Percentiles rank a stretch among this genome's conserved stretches.
Evolutionary conservation across 1,140 invertebrate genomes (phyloP).

Genomic region (Maconellicoccus hirsutus): DNA sequence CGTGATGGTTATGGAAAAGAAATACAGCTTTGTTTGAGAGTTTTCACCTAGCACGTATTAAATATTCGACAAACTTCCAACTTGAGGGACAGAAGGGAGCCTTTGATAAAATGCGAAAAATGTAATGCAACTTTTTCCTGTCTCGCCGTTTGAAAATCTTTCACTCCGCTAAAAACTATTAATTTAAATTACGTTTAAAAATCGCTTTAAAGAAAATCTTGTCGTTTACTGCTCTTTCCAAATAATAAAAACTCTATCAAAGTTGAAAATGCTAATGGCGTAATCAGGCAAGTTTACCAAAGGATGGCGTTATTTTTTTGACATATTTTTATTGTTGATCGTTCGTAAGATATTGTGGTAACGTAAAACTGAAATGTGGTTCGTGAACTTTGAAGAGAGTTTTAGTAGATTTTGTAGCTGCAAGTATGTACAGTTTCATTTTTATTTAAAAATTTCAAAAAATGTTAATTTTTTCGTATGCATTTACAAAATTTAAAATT

Average conservation of each 20-base stretch:
- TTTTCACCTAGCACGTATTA: background rate
- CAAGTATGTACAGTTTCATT: too few relatives aligned
- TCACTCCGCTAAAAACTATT: background rate
- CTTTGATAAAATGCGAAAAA: background rate
- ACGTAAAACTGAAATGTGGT: too few relatives aligned
- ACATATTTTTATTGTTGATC: background rate
- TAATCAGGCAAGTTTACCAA: background rate
- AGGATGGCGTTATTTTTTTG: background rate
- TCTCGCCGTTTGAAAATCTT: background rate
- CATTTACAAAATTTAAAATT: too few relatives aligned
- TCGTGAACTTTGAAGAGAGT: too few relatives aligned
- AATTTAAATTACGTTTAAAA: background rate
- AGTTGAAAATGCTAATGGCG: conserved; percentile 8
- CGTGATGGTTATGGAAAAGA: background rate
- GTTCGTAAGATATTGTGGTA: too few relatives aligned
- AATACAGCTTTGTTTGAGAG: background rate
- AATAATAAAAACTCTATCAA: background rate
- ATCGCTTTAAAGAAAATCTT: background rate
- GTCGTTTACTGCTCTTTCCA: background rate
- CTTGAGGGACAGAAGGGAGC: background rate
- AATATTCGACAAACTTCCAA: background rate
- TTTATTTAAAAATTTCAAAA: too few relatives aligned
- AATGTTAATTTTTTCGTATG: too few relatives aligned
- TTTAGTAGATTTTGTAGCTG: too few relatives aligned
- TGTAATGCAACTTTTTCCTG: background rate